Conservation (phyloP, 2,797 vertebrate genomes). For the Coreius guichenoti region DNA sequence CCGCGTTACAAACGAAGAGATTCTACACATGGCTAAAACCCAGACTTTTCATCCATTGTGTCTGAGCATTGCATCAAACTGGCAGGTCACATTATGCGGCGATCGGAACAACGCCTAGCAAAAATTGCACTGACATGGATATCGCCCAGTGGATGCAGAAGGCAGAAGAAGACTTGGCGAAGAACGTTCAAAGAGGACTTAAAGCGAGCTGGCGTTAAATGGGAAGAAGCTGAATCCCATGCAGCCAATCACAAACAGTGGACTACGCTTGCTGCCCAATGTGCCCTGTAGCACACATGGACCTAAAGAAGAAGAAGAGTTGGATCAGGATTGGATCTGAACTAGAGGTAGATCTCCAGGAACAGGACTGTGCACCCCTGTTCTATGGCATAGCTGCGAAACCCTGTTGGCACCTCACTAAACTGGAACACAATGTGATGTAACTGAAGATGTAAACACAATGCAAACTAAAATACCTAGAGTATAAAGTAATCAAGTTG, state of each 20-base stretch:
- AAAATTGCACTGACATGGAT: not conserved
- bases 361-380: too few relatives aligned
- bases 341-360: too few relatives aligned
- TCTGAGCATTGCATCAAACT: not conserved
- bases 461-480: not conserved
- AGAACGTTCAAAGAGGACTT: not conserved
- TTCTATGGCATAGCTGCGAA: too few relatives aligned
- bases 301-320: too few relatives aligned
- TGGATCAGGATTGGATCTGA: too few relatives aligned
- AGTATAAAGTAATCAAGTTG: not conserved
- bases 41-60: not conserved
- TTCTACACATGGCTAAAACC: not conserved
- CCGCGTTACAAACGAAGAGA: not conserved
- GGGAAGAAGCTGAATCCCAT: not conserved
- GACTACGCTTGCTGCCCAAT: too few relatives aligned
- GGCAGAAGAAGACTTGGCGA: not conserved
- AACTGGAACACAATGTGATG: not conserved
- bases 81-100: not conserved
- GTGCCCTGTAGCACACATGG: too few relatives aligned
- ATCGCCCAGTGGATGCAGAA: not conserved
- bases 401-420: not conserved
- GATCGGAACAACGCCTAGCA: not conserved
- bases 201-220: not conserved
- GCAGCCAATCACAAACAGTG: too few relatives aligned
- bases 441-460: not conserved